Evolutionary conservation across 2,797 vertebrate genomes (phyloP).

Genomic region (Octomys mimax): DNA sequence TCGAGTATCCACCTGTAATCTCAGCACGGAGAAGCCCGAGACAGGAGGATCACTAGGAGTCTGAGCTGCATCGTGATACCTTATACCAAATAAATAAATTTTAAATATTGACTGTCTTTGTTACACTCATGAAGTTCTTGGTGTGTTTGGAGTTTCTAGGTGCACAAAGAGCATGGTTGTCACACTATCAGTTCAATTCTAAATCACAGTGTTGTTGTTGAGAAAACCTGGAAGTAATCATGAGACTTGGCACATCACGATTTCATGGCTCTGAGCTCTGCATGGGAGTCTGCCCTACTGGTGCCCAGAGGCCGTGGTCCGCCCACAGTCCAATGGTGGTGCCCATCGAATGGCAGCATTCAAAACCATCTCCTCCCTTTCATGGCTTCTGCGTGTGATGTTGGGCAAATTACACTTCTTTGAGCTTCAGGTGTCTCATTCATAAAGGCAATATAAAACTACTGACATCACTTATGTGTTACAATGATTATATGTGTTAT

Average conservation of each 20-base stretch:
- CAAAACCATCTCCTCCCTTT: no score
- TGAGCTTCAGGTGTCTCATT: not conserved
- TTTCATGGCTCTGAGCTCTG: no score
- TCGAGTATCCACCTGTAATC: no score
- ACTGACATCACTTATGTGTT: not conserved
- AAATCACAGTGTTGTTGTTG: not conserved
- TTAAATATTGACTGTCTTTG: not conserved
- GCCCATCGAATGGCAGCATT: not conserved
- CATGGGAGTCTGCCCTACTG: no score
- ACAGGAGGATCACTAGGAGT: no score
- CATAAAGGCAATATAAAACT: not conserved
- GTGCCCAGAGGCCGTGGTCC: not conserved
- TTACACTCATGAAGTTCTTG: not conserved
- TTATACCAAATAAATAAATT: no score
- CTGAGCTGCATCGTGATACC: no score
- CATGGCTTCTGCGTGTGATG: no score
- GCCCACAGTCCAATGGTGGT: not conserved
- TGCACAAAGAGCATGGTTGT: not conserved
- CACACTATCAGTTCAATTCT: not conserved
- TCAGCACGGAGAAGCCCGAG: no score
- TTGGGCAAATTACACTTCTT: accelerated
- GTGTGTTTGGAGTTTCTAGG: not conserved
- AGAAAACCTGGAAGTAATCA: not conserved
- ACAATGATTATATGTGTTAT: no score
- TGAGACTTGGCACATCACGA: accelerated